Conservation (phyloP, 2,888 invertebrate species). For the Pogonocherus hispidulus region DNA sequence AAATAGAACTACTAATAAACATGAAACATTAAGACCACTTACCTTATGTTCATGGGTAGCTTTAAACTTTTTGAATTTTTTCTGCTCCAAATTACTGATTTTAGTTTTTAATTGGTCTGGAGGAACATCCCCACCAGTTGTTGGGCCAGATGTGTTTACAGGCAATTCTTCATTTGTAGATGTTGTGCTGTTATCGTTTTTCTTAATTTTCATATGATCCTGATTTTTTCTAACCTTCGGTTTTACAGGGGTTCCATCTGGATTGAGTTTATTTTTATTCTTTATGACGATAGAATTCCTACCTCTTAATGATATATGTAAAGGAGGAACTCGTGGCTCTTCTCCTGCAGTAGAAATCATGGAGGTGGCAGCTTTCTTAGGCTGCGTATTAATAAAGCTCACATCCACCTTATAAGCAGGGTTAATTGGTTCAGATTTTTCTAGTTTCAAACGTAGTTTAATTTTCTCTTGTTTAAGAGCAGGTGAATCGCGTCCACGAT, state of each 20-base stretch:
- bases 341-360: conserved; percentile 67
- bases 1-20: too few species aligned
- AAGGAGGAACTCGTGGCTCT: conserved; percentile 87
- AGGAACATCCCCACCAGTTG: conserved; percentile 12
- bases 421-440: conserved; percentile 85
- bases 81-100: conserved; percentile 50
- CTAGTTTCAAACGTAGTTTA: conserved; percentile 85
- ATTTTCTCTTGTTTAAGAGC: conserved; percentile 78
- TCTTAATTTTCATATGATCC: conserved; percentile 53
- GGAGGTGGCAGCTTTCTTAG: conserved; percentile 65
- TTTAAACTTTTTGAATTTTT: conserved; percentile 63
- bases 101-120: conserved; percentile 46
- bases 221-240: conserved; percentile 59
- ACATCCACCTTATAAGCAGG: conserved; percentile 75
- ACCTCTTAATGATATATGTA: conserved; percentile 89
- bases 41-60: conserved; percentile 59
- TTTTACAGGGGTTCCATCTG: conserved; percentile 58
- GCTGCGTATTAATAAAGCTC: conserved; percentile 76
- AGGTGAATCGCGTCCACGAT: conserved; percentile 65
- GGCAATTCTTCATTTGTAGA: conserved; percentile 28
- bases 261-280: conserved; percentile 72
- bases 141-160: conserved; percentile 25
- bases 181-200: conserved; percentile 28
- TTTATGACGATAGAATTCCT: conserved; percentile 89
- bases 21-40: conserved; percentile 8